A percentile compares a stretch with the other conserved stretches of the same genome.
Conservation (phyloP, 2,797 vertebrate genomes). For the Bradypodion ventrale region DNA sequence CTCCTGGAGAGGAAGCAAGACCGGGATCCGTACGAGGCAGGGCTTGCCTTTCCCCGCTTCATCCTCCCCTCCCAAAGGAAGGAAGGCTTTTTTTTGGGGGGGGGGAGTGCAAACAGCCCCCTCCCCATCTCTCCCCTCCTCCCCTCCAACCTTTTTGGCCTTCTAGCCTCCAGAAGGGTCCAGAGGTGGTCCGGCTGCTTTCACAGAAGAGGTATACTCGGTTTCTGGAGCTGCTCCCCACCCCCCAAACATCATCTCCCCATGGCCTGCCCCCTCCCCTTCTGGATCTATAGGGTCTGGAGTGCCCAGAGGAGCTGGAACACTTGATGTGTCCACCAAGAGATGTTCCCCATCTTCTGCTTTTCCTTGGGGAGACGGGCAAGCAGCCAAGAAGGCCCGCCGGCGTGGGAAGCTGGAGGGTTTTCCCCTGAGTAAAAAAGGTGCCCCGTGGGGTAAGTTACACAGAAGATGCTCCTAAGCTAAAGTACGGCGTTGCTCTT, state of each 20-base stretch:
- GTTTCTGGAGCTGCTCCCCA: conserved; percentile 3
- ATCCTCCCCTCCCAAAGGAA: conserved; percentile 18
- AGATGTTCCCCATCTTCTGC: too few relatives aligned
- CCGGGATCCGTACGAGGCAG: too few relatives aligned
- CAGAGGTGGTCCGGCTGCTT: conserved; percentile 37
- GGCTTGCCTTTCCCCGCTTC: conserved; percentile 18
- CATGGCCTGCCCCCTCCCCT: conserved; percentile 19
- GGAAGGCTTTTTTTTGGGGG: conserved; percentile 38
- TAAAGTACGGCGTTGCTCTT: neutral
- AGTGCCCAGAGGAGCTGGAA: too few relatives aligned
- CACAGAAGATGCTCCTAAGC: neutral
- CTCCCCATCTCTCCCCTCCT: neutral
- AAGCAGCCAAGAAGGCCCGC: too few relatives aligned
- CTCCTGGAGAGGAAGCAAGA: too few relatives aligned
- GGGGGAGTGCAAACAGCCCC: conserved; percentile 72
- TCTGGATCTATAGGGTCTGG: too few relatives aligned
- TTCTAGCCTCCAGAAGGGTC: too few relatives aligned
- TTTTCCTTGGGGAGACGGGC: too few relatives aligned
- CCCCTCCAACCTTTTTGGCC: too few relatives aligned
- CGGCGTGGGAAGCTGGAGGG: neutral
- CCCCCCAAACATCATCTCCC: neutral
- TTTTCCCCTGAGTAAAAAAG: neutral
- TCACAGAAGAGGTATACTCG: conserved; percentile 45
- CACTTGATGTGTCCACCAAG: too few relatives aligned
- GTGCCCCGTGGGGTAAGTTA: neutral